These are phyloP conservation scores for Zaprionus obscuricornis DNA, from an alignment of 2,888 invertebrate species.

Conservation along the genomic window DNA sequence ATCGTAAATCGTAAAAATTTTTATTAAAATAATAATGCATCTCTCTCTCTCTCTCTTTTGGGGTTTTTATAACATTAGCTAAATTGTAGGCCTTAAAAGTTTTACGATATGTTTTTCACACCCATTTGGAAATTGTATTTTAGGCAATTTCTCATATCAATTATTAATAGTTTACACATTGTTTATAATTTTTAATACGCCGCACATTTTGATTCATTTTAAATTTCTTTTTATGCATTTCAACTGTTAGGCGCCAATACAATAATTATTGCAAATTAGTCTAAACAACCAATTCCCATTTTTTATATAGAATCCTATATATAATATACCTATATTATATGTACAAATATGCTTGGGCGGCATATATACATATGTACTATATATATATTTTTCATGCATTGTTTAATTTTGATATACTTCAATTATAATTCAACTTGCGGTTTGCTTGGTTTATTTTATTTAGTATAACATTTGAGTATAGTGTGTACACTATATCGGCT, in stretches of 20 bases:
- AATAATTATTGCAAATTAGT: no score
- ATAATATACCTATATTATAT: no score
- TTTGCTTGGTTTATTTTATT: no score
- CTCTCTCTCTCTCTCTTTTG: slow-evolving; percentile 1
- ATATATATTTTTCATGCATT: slow-evolving; percentile 8
- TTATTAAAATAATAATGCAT: slow-evolving; percentile 23
- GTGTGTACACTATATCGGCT: background rate
- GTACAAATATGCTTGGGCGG: no score
- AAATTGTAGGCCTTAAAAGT: slow-evolving; percentile 8
- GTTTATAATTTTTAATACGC: slow-evolving; percentile 42
- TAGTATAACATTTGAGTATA: no score
- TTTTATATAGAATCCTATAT: background rate
- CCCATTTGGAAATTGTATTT: slow-evolving; percentile 22
- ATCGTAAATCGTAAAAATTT: slow-evolving; percentile 22
- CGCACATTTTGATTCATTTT: slow-evolving; percentile 30
- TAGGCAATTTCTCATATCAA: slow-evolving; percentile 36
- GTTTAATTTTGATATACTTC: slow-evolving; percentile 42
- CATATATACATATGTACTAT: background rate
- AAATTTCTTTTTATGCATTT: slow-evolving; percentile 31
- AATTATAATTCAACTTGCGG: slow-evolving; percentile 18
- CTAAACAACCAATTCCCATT: background rate
- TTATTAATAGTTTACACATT: slow-evolving; percentile 43
- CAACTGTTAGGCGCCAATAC: no score
- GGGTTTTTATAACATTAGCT: slow-evolving; percentile 1
- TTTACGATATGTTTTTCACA: slow-evolving; percentile 41